These are phyloP conservation scores for Calyptommatus sinebrachiatus DNA, from an alignment of 2,113 vertebrate genomes.

Conservation along the genomic window DNA sequence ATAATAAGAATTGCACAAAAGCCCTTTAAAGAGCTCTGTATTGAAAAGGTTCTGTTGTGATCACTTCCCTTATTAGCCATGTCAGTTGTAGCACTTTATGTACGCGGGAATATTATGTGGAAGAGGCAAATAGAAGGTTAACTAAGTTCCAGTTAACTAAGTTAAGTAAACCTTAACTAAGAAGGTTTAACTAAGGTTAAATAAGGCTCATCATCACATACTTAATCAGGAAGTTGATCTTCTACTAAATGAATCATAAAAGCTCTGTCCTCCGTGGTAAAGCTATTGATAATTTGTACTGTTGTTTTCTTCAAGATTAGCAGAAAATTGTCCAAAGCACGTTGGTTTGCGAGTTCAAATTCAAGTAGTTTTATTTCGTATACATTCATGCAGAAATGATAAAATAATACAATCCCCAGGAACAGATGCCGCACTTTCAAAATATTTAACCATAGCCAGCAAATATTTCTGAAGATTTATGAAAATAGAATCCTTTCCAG, in stretches of 20 bases:
- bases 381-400: background rate
- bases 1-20: background rate
- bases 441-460: constrained; percentile 11
- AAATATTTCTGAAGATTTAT: constrained; percentile 40
- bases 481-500: rapidly evolving
- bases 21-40: background rate
- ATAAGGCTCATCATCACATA: background rate
- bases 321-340: constrained; percentile 26
- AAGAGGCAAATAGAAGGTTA: background rate
- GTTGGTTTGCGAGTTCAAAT: background rate
- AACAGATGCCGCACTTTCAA: constrained; percentile 8
- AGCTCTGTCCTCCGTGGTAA: background rate
- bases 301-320: background rate
- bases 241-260: background rate
- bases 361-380: background rate
- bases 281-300: background rate
- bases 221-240: background rate
- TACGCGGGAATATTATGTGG: background rate
- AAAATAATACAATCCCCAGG: background rate
- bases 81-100: background rate
- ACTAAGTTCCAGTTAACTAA: too few species aligned
- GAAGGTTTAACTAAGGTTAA: too few species aligned
- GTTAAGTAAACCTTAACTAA: too few species aligned
- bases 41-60: background rate
- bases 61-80: background rate